Evolutionary conservation across 2,113 vertebrate species (phyloP).

Genomic region (Tonatia bakeri): DNA sequence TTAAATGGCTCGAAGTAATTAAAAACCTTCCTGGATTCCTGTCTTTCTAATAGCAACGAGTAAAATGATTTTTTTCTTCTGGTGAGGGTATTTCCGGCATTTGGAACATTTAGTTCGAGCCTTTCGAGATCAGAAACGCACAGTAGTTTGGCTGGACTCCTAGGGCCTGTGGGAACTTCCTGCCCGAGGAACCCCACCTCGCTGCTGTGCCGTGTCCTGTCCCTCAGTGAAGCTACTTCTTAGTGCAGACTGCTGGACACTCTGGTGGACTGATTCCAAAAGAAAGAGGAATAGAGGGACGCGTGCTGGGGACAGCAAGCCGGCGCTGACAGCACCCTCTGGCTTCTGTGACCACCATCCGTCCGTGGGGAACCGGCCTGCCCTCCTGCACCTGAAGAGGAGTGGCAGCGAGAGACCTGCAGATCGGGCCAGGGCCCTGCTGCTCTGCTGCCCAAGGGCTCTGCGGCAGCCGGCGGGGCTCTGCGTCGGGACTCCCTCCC

Average conservation of each 20-base stretch:
- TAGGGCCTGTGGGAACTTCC: fast-evolving
- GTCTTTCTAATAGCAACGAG: neutral
- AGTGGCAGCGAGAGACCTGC: neutral
- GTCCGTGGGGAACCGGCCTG: neutral
- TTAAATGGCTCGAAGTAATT: neutral
- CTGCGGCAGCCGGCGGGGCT: fast-evolving
- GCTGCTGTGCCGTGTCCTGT: neutral
- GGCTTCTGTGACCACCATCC: neutral
- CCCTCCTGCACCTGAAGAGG: neutral
- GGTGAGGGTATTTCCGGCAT: neutral
- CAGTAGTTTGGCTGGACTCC: neutral
- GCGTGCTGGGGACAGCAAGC: fast-evolving
- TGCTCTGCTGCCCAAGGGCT: fast-evolving
- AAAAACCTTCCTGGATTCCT: neutral
- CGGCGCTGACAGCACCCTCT: fast-evolving
- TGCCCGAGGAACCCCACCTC: fast-evolving
- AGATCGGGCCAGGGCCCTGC: neutral
- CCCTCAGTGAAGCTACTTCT: neutral
- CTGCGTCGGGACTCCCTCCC: fast-evolving
- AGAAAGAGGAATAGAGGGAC: fast-evolving
- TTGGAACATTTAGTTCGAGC: neutral
- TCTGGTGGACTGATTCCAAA: neutral
- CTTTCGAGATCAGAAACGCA: neutral
- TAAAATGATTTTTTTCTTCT: neutral
- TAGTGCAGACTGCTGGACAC: fast-evolving